Evolutionary conservation across 2,888 invertebrate species (phyloP), one percentile per base, ranked within the genome.

Genomic region (Plagodis pulveraria): DNA sequence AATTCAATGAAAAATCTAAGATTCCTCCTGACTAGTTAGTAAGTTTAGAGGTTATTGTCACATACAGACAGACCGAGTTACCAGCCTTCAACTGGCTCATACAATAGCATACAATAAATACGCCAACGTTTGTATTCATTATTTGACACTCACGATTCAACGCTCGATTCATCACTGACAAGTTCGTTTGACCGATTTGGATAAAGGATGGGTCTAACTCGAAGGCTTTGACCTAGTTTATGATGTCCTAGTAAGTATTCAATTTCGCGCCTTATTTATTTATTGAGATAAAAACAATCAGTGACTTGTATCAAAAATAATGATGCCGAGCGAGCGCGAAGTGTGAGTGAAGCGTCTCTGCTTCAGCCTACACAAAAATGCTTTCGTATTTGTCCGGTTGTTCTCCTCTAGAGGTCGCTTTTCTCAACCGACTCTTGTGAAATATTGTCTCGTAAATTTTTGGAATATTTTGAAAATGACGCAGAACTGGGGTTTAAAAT

Each of bases 101-200:
- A 50, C 42, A 49, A 49, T 49, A 36, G 48, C 48, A 32, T 22
- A 22, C 22, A 5, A 49, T 5, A 40, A 10, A 49, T 49, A 40
- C 32, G 22, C 40, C 48, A 9, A 10, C 48, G 32, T 22, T 10
- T 48, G 48, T 32, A 8, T 4, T 22, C 38, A 38, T 48, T 48
- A 38, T 48, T 12, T 11, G 34, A 11, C 5, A n/a, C 45, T 52
- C 52, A 52, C 52, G 45, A 52, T 33, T 12, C 10, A n/a, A n/a
- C 22, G 12, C 6, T 5, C 51, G 38, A 52, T 52, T 38, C 52
- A 52, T 52, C 45, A 35, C 35, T 12, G 35, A 22, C 52, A 44
- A 38, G 51, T 51, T 34, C 44, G 36, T 52, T 38, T 45, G 52
- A 52, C 52, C 45, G 45, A 52, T 52, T 52, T 52, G 38, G 52